Percentiles rank a stretch among this genome's conserved stretches.
Conservation (phyloP, 2,113 vertebrate genomes). For the Pseudolaguvia tuberculata region DNA sequence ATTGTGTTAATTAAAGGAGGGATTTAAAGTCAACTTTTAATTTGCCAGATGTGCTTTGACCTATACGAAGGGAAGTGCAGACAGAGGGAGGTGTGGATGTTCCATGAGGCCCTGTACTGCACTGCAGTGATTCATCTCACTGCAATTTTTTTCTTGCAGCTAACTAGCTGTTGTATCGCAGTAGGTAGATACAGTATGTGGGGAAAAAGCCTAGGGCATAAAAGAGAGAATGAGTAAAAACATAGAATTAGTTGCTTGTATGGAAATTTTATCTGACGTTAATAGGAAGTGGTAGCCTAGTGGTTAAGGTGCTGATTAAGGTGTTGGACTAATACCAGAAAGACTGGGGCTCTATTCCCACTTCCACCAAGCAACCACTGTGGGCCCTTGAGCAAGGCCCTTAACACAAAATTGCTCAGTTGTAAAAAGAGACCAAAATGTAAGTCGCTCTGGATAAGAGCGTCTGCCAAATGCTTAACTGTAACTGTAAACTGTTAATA, state of each 20-base stretch:
- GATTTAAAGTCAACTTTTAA: conserved; percentile 66
- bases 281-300: no score
- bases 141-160: conserved; percentile 28
- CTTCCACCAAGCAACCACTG: no score
- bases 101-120: conserved; percentile 27
- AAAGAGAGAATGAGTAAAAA: conserved; percentile 1
- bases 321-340: no score
- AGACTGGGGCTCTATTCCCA: no score
- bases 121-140: conserved; percentile 24
- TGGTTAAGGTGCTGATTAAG: no score
- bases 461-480: no score
- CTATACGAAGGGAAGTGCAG: conserved; percentile 56
- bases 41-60: conserved; percentile 71
- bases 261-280: neutral
- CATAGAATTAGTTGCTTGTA: neutral
- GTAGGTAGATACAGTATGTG: conserved; percentile 28
- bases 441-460: no score
- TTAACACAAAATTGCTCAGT: no score
- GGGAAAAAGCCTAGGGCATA: conserved; percentile 4
- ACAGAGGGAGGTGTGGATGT: conserved; percentile 49
- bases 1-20: conserved; percentile 65
- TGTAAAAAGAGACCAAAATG: no score
- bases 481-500: no score
- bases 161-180: conserved; percentile 23
- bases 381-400: no score